Evolutionary conservation across 2,113 vertebrate species (phyloP).

Genomic region (Erinaceus europaeus): DNA sequence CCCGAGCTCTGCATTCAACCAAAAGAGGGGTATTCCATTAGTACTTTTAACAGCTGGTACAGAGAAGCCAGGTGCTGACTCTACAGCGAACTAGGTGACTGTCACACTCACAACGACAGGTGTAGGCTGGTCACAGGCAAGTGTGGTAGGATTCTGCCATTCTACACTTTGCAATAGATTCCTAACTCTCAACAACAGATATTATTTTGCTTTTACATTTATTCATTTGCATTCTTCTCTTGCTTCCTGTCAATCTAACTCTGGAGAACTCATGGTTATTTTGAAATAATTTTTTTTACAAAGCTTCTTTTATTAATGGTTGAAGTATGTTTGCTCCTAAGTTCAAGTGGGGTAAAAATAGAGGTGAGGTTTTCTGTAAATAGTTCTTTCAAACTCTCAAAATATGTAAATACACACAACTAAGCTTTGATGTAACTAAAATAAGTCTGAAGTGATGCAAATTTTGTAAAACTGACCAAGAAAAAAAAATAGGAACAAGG

Average conservation of each 20-base stretch:
- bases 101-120: fast-evolving
- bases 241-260: background rate
- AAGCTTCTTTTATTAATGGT: background rate
- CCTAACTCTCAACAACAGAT: background rate
- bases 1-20: no score
- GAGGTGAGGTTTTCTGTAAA: background rate
- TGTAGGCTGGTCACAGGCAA: background rate
- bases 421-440: background rate
- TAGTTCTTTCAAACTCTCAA: background rate
- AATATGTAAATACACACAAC: background rate
- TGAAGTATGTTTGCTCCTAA: background rate
- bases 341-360: background rate
- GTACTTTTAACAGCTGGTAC: no score
- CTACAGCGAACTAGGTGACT: background rate
- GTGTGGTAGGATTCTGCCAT: background rate
- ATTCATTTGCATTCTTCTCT: background rate
- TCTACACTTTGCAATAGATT: background rate
- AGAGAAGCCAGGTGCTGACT: background rate
- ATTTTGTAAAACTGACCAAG: constrained; percentile 41
- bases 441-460: background rate
- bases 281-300: background rate
- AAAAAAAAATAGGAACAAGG: constrained; percentile 16
- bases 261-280: background rate
- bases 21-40: no score
- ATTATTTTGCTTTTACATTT: background rate